Conservation (phyloP, 2,113 vertebrate genomes). For the Athene cunicularia region DNA sequence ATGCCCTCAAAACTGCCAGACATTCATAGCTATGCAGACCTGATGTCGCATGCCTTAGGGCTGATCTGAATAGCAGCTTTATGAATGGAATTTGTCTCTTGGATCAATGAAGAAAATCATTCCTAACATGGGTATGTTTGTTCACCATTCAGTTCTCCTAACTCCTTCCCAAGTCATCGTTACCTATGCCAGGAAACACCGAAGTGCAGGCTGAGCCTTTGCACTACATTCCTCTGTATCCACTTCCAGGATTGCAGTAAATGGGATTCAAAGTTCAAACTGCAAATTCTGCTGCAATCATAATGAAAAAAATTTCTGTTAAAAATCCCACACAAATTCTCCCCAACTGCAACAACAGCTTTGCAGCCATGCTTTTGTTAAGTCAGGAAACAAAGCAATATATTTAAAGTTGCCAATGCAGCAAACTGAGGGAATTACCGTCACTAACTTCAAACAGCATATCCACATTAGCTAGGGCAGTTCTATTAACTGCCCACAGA, state of each 20-base stretch:
- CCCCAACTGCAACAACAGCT: neutral
- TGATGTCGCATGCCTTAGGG: neutral
- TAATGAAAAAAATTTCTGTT: neutral
- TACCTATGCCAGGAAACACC: neutral
- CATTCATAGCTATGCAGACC: fast-evolving
- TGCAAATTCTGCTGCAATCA: neutral
- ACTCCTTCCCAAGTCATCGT: neutral
- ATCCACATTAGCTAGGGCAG: neutral
- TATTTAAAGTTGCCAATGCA: neutral
- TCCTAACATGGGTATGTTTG: neutral
- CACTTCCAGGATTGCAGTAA: neutral
- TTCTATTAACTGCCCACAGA: neutral
- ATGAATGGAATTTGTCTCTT: neutral
- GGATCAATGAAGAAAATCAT: neutral
- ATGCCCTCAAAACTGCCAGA: neutral
- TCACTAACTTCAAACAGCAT: neutral
- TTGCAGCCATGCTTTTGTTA: neutral
- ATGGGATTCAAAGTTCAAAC: neutral
- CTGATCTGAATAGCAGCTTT: neutral
- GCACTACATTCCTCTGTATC: neutral
- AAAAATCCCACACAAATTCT: neutral
- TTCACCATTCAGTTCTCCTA: neutral
- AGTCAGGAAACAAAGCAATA: neutral
- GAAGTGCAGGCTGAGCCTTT: neutral
- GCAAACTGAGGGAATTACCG: neutral